A percentile compares a stretch with the other conserved stretches of the same genome.
phyloP scores from a whole-genome alignment of 1,140 invertebrate species.

The Paralvinella palmiformis region DNA sequence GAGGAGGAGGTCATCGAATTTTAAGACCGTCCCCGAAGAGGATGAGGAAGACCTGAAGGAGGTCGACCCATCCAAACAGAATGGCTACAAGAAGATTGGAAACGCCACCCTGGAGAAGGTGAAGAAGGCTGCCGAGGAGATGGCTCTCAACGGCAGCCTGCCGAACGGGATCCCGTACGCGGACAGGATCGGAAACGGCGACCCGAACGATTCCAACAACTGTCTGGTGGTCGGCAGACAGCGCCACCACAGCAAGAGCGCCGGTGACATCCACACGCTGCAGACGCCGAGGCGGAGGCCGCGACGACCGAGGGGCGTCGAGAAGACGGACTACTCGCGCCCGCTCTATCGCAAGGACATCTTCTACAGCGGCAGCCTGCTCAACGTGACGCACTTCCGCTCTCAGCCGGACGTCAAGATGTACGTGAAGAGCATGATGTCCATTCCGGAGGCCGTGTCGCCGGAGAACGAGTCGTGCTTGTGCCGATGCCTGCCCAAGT shows the following conservation, averaged over 20 bases:
- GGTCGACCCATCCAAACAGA: too few species aligned
- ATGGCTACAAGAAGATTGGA: too few species aligned
- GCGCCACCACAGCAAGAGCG: background rate
- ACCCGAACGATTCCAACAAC: background rate
- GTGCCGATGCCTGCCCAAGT: conserved; percentile 62
- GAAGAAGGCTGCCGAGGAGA: background rate
- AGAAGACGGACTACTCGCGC: conserved; percentile 62
- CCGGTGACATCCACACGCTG: background rate
- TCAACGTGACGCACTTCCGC: conserved; percentile 78
- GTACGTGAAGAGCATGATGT: conserved; percentile 45
- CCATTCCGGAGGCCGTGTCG: conserved; percentile 37
- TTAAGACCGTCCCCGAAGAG: too few species aligned
- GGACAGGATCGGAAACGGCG: background rate
- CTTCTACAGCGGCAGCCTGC: conserved; percentile 92
- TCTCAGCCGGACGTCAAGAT: conserved; percentile 79
- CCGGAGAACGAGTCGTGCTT: conserved; percentile 59
- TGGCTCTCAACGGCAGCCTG: background rate
- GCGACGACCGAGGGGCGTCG: conserved; percentile 15
- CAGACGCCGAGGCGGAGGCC: conserved; percentile 2
- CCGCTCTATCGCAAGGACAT: conserved; percentile 95
- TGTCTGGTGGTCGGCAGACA: background rate
- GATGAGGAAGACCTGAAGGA: too few species aligned
- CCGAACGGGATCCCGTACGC: background rate
- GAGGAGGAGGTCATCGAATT: too few species aligned
- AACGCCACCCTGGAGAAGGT: too few species aligned